These are phyloP conservation scores for Heteropelma amictum DNA, from an alignment of 2,888 invertebrate species.

Conservation along the genomic window DNA sequence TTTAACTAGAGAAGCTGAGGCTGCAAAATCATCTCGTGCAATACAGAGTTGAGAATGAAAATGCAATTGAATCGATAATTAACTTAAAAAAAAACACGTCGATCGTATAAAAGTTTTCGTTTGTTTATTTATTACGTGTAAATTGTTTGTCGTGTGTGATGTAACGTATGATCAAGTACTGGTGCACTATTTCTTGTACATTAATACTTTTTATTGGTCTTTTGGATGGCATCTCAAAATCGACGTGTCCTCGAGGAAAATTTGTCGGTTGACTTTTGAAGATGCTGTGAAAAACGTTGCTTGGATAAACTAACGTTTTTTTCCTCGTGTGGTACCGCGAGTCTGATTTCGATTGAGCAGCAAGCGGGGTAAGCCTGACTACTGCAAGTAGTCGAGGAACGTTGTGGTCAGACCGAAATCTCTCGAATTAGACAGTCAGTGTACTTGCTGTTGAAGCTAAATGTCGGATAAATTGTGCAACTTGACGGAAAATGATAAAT, in stretches of 20 bases:
- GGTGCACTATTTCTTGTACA: too few species aligned
- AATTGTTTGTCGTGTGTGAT: too few species aligned
- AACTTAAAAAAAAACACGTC: background rate
- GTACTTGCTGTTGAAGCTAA: slow-evolving; percentile 38
- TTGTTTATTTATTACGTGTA: background rate
- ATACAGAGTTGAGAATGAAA: background rate
- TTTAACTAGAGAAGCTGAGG: slow-evolving; percentile 49
- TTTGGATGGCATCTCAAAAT: too few species aligned
- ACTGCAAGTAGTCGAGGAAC: slow-evolving; percentile 46
- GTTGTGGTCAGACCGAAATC: slow-evolving; percentile 45
- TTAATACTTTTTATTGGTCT: too few species aligned
- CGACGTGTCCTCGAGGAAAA: slow-evolving; percentile 38
- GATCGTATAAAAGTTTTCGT: background rate
- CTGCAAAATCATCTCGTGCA: slow-evolving; percentile 30
- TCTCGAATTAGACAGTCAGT: background rate
- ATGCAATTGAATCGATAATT: background rate
- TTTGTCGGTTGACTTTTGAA: slow-evolving; percentile 37
- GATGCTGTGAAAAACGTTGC: slow-evolving; percentile 7
- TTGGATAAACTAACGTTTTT: too few species aligned
- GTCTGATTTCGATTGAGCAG: slow-evolving; percentile 3
- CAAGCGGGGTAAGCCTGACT: slow-evolving; percentile 19
- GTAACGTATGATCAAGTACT: too few species aligned
- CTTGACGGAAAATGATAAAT: background rate
- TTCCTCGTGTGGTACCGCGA: background rate
- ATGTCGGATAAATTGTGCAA: slow-evolving; percentile 17